Percentiles rank a stretch among this genome's conserved stretches.
These are phyloP conservation scores for Eupithecia vulgata DNA, from an alignment of 2,888 invertebrate species.

Conservation along the genomic window DNA sequence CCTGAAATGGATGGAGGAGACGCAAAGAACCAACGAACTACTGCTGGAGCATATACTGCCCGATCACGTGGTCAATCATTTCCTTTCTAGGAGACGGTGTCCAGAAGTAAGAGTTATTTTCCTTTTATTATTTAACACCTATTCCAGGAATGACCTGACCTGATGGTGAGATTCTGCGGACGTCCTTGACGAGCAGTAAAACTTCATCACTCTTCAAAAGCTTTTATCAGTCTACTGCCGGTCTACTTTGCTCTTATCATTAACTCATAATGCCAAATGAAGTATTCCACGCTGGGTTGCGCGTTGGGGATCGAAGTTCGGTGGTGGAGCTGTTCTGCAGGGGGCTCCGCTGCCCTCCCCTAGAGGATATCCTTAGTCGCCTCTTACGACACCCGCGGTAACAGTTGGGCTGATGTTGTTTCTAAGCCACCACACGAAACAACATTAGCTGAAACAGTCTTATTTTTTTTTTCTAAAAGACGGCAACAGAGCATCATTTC, in stretches of 20 bases:
- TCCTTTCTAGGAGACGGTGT: conserved; percentile 92
- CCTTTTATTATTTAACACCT: neutral
- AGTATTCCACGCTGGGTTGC: no score
- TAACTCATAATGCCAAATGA: neutral
- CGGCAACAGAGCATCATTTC: no score
- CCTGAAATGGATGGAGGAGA: conserved; percentile 96
- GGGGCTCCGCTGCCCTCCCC: no score
- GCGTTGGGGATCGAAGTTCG: no score
- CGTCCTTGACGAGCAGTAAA: neutral
- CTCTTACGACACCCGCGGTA: no score
- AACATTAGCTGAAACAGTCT: no score
- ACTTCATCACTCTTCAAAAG: neutral
- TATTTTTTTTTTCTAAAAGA: no score
- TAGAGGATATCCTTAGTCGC: no score
- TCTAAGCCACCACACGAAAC: no score
- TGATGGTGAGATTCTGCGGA: neutral
- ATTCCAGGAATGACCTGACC: neutral
- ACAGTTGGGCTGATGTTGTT: no score
- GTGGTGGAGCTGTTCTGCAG: no score
- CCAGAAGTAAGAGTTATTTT: conserved; percentile 86
- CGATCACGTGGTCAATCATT: conserved; percentile 97
- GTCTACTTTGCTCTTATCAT: neutral
- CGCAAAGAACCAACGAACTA: conserved; percentile 94
- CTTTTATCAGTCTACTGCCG: neutral
- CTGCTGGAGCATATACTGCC: conserved; percentile 97